Evolutionary conservation across 2,113 vertebrate genomes (phyloP).

Genomic region (Cyanoderma ruficeps): DNA sequence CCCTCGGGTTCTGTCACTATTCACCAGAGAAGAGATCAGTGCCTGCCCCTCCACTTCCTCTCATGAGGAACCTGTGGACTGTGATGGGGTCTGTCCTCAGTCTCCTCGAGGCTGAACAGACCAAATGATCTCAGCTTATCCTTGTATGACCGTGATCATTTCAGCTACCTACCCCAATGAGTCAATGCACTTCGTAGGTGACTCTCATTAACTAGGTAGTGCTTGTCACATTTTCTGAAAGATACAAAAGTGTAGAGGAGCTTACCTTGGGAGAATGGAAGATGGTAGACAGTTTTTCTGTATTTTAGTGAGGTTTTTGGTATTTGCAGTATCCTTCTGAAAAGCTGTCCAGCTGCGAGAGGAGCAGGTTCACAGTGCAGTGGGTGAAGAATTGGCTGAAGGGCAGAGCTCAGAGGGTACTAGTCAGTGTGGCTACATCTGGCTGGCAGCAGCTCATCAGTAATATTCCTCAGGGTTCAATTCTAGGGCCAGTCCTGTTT

Average conservation of each 20-base stretch:
- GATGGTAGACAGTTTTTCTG: not conserved
- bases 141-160: fast-evolving
- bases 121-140: no score
- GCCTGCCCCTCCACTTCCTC: no score
- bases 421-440: not conserved
- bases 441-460: fast-evolving
- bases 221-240: not conserved
- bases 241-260: not conserved
- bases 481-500: not conserved
- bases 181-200: not conserved
- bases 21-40: not conserved
- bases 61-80: not conserved
- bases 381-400: not conserved
- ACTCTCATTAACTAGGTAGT: fast-evolving
- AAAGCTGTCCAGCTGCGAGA: not conserved
- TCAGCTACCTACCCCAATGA: no score
- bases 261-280: not conserved
- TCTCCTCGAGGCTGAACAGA: not conserved
- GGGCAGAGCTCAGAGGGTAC: not conserved
- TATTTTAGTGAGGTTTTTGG: not conserved
- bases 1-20: not conserved
- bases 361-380: not conserved
- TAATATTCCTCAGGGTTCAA: fast-evolving
- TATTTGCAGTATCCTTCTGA: not conserved
- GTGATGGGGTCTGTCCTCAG: not conserved